Evolutionary conservation across 2,113 vertebrate species (phyloP), one percentile per base, ranked within the genome.

Genomic region (Periophthalmodon schlosseri): DNA sequence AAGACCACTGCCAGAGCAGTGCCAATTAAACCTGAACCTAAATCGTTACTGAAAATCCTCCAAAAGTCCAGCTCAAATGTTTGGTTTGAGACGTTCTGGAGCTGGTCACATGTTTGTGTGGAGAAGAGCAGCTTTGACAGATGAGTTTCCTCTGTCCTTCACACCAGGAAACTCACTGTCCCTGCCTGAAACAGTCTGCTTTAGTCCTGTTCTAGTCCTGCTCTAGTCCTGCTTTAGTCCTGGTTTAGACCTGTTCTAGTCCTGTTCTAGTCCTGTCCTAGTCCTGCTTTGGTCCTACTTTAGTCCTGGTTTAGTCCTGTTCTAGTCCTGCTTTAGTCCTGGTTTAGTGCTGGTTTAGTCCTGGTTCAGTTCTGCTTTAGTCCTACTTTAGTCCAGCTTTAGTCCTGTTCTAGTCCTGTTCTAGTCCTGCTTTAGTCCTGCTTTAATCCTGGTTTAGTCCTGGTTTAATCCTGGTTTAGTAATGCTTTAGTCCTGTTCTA

Each of bases 71-170:
- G 28, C 28, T 28, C 28, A 28, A 28, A 28, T 28, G 28, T 28
- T 28, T 28, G 28, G 28, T 28, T 28, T 28, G 28, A 28, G 28
- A 28, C 1, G 28, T 28, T 28, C 28, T 28, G 28, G 28, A 28
- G 28, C 28, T 28, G 23, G 13, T 24, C 57, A 28, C 12, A 60
- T 28, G 10, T 58, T 58, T 24, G 12, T 58, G 56, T 58, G 13
- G 23, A 14, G 28, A 34, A 34, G 28, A 34, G 24, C 24, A 63
- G 60, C 14, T 61, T 14, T 18, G 58, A 61, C 58, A 61, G 24
- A 61, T 16, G 58, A 28, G 58, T 10, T 63, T 63, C 60, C 60
- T 63, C 60, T 36, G 60, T 74, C 63, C 28, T 68, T 49, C 74
- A 63, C 58, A 69, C 47, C 39, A 69, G 56, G 66, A 58, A 49